A percentile compares a stretch with the other conserved stretches of the same genome.
Conservation (phyloP, 2,888 invertebrate species). For the Hydroisotoma schaefferi region DNA sequence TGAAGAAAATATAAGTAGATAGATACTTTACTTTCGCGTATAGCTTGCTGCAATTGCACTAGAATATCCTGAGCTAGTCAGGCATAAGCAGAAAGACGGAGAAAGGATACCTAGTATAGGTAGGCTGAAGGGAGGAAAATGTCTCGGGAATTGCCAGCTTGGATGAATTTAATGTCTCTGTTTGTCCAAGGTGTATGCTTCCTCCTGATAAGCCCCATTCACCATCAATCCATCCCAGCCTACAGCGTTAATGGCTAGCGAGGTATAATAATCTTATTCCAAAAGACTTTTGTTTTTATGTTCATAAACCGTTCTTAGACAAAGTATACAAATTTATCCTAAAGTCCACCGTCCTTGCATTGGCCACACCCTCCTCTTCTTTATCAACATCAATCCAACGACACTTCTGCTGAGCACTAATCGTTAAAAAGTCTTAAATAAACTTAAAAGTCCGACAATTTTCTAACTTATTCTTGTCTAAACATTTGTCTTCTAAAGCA, state of each 20-base stretch:
- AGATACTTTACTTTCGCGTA: too few relatives aligned
- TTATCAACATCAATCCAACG: too few relatives aligned
- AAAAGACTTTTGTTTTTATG: conserved; percentile 12
- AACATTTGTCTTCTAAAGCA: too few relatives aligned
- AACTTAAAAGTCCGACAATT: too few relatives aligned
- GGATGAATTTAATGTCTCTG: conserved; percentile 31
- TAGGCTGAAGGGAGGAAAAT: conserved; percentile 18
- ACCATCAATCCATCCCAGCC: neutral
- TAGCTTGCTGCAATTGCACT: too few relatives aligned
- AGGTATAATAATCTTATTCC: too few relatives aligned
- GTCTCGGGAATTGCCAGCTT: conserved; percentile 26
- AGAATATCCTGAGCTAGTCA: neutral
- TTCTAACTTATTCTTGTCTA: too few relatives aligned
- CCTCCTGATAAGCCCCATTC: conserved; percentile 13
- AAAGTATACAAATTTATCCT: conserved; percentile 10
- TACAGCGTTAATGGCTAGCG: neutral
- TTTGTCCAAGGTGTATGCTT: conserved; percentile 19
- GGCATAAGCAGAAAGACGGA: neutral
- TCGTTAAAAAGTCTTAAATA: too few relatives aligned
- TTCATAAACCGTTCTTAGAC: conserved; percentile 5
- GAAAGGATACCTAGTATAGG: neutral
- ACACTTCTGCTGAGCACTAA: too few relatives aligned
- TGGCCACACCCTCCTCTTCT: conserved; percentile 8
- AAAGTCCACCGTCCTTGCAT: conserved; percentile 2
- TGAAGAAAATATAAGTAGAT: too few relatives aligned